These are phyloP conservation scores for Patagioenas fasciata DNA, from an alignment of 2,113 vertebrate species.

Conservation along the genomic window DNA sequence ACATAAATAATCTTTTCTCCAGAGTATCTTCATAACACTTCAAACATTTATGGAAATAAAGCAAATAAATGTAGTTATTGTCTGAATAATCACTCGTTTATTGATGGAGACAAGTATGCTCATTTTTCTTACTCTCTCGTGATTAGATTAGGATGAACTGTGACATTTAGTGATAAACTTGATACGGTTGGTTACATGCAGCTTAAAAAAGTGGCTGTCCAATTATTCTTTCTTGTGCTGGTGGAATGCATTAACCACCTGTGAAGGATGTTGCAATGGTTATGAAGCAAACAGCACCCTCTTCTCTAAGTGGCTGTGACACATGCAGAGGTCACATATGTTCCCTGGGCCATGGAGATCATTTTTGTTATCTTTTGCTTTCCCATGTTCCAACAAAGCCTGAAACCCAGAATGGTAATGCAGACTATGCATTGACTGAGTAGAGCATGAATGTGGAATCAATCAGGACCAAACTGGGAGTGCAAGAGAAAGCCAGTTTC, in stretches of 20 bases:
- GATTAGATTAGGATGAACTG: conserved; percentile 66
- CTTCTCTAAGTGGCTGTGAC: background rate
- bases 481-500: background rate
- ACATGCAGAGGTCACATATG: background rate
- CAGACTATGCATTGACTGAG: background rate
- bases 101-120: conserved; percentile 57
- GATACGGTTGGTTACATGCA: conserved; percentile 52
- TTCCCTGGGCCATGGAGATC: background rate
- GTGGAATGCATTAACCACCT: conserved; percentile 23
- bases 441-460: background rate
- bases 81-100: conserved; percentile 61
- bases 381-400: background rate
- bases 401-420: background rate
- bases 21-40: conserved; percentile 28
- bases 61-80: conserved; percentile 63
- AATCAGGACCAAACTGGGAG: background rate
- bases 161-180: conserved; percentile 64
- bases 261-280: background rate
- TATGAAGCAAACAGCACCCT: background rate
- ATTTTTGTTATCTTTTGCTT: background rate
- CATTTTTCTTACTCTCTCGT: conserved; percentile 39
- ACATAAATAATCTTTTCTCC: conserved; percentile 47
- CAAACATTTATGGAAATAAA: conserved; percentile 52
- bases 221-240: conserved; percentile 38
- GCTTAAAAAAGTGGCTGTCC: conserved; percentile 32